Evolutionary conservation across 2,113 vertebrate genomes (phyloP).

Genomic region (Zingel zingel): DNA sequence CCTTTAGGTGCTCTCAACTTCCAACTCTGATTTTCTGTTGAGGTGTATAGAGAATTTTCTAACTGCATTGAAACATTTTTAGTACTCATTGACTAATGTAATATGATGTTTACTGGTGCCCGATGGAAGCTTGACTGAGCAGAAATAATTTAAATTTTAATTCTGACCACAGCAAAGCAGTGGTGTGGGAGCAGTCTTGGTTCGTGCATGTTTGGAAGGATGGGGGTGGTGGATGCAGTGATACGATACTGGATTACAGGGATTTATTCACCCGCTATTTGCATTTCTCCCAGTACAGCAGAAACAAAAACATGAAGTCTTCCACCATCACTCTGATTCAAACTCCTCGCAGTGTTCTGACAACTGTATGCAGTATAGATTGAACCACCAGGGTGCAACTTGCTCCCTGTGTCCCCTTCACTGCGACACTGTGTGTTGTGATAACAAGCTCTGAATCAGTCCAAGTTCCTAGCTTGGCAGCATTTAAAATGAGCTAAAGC

Average conservation of each 20-base stretch:
- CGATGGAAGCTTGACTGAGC: not conserved
- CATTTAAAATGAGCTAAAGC: slow-evolving; percentile 1
- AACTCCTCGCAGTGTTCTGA: not conserved
- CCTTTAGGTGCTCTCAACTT: not conserved
- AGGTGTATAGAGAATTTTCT: not conserved
- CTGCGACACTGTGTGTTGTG: not conserved
- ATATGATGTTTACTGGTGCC: not conserved
- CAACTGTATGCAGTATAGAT: not conserved
- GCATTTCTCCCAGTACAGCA: not conserved
- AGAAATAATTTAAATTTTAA: slow-evolving; percentile 39
- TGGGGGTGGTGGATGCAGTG: not conserved
- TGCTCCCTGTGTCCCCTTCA: not conserved
- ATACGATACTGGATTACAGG: slow-evolving; percentile 10
- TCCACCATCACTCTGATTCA: not conserved
- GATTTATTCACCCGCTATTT: slow-evolving; percentile 6
- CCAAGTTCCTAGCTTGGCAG: not conserved
- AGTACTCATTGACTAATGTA: slow-evolving; percentile 5
- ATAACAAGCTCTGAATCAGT: slow-evolving; percentile 27
- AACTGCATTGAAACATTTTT: not conserved
- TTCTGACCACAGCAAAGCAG: slow-evolving; percentile 7
- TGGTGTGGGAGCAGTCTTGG: not conserved
- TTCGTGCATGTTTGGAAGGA: not conserved
- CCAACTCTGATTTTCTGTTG: not conserved
- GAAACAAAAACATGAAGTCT: slow-evolving; percentile 16
- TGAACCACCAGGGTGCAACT: slow-evolving; percentile 5